A percentile compares a stretch with the other conserved stretches of the same genome.
These are phyloP conservation scores for Meriones unguiculatus DNA, from an alignment of 2,113 vertebrate species.

Conservation along the genomic window DNA sequence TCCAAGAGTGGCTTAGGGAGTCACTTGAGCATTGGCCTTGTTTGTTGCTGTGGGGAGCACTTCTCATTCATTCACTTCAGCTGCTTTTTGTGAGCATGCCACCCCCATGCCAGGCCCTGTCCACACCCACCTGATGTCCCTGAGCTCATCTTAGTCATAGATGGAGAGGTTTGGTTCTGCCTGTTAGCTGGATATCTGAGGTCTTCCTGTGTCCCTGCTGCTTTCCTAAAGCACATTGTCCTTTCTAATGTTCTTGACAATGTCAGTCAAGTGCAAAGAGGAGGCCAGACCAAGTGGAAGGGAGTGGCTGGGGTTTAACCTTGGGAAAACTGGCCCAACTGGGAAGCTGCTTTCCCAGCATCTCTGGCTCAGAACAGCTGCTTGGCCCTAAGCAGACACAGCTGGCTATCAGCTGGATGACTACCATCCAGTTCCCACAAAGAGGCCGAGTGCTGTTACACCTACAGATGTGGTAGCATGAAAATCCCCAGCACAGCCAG, in stretches of 20 bases:
- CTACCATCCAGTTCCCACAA: neutral
- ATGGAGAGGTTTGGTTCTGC: neutral
- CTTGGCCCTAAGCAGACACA: neutral
- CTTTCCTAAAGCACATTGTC: neutral
- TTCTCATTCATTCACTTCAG: neutral
- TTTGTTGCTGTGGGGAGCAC: neutral
- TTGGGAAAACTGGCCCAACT: neutral
- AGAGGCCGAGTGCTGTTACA: neutral
- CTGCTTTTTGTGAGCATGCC: neutral
- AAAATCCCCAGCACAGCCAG: neutral
- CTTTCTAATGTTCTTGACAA: neutral
- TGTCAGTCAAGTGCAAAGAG: neutral
- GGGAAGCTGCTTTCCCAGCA: too few species aligned
- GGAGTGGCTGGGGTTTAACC: neutral
- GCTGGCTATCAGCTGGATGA: neutral
- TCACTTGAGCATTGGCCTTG: neutral
- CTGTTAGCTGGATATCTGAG: neutral
- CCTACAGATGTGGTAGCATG: neutral
- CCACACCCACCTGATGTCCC: neutral
- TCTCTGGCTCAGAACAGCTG: neutral
- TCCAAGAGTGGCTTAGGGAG: neutral
- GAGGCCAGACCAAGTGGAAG: too few species aligned
- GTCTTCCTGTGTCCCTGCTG: neutral
- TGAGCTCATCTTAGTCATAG: neutral
- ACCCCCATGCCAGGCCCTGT: neutral